phyloP scores from a whole-genome alignment of 2,113 vertebrate species.

The Sceloporus tristichus region DNA sequence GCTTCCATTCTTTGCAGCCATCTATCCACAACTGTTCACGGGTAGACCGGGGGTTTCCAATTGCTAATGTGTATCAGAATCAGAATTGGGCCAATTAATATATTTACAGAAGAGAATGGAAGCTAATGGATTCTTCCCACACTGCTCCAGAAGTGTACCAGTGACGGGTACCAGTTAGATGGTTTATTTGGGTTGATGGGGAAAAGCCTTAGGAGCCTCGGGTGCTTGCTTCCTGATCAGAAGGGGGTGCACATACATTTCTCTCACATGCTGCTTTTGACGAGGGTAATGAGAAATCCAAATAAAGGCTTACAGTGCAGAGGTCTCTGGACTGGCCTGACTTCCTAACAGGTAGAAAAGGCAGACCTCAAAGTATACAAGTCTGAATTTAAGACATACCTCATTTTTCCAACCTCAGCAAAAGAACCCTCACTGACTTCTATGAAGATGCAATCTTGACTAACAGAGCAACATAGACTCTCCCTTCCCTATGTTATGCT shows the following conservation, averaged over 20 bases:
- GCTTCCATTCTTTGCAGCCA: not conserved
- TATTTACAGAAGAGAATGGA: too few species aligned
- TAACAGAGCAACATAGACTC: not conserved
- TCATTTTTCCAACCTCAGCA: too few species aligned
- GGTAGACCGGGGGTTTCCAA: not conserved
- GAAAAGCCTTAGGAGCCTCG: not conserved
- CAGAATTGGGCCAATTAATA: not conserved
- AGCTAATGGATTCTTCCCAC: not conserved
- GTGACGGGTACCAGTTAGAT: not conserved
- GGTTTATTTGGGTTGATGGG: not conserved
- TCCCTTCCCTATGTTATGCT: not conserved
- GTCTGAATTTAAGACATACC: not conserved
- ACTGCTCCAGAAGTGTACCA: too few species aligned
- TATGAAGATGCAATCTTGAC: not conserved
- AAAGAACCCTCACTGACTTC: not conserved
- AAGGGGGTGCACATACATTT: not conserved
- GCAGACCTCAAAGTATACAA: not conserved
- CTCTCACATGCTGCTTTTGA: not conserved
- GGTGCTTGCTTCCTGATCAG: not conserved
- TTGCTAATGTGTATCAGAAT: not conserved
- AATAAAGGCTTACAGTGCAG: not conserved
- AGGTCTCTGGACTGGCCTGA: not conserved
- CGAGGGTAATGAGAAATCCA: not conserved
- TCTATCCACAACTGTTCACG: not conserved
- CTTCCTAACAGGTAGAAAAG: not conserved